Base-by-base conservation (phyloP, 2,797 vertebrate genomes). In the Limosa lapponica region DNA sequence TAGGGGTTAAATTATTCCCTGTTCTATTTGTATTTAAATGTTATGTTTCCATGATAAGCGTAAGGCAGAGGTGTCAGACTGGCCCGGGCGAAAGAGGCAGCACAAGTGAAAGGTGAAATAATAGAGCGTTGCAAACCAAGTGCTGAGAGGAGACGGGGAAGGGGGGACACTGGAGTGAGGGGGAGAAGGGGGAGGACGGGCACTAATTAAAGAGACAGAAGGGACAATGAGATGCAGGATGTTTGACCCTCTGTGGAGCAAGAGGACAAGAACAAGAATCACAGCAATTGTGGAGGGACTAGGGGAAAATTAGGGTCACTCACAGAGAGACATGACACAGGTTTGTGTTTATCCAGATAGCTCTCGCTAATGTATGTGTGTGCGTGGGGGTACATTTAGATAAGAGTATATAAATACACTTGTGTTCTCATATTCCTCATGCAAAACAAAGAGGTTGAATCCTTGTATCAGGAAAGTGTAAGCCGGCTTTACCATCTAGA, bases 11-110 rank as follows among this genome's bases (percentile, higher is more conserved):
- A 96, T 97, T 96, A 96, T 97, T 94, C 94, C 77, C 78, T 73
- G 85, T 97, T 96, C 95, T 94, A 95, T 96, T 97, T 97, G 83
- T 97, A 97, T 97, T 97, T 95, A 96, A 97, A 97, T 97, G 95
- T 93, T 96, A 92, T 88, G 85, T 95, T 97, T 95, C 89, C 57
- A 78, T 80, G 96, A 95, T 96, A 93, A 95, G 90, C 30, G 22
- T 51, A 96, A 97, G 89, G 90, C 93, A 86, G 93, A 97, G 70
- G 97, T 95, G 97, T 97, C 97, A 97, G 96, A 96, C 94, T 1
- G 85, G 83, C 82, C 72, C 1, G 0, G 84, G 89, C 1, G 8
- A 95, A 95, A 59, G 71, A 96, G 92, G 67, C 6, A 1, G 64
- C 59, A 44, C 0, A 20, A 6, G 6, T 71, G 87, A 93, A 94